phyloP scores from a whole-genome alignment of 1,140 invertebrate genomes.

The Eriosoma lanigerum region DNA sequence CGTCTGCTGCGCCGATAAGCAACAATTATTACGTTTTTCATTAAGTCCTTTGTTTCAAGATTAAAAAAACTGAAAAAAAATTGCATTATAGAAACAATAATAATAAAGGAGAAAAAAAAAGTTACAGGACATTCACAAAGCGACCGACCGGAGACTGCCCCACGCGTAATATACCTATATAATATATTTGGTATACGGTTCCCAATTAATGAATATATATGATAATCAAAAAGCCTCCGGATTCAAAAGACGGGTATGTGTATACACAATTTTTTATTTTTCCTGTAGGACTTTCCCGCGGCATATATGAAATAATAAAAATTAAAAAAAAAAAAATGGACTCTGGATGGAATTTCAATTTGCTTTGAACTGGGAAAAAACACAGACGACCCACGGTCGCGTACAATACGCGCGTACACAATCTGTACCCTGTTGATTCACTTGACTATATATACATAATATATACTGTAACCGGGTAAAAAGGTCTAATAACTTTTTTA shows the following conservation, averaged over 20 bases:
- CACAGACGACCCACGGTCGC: neutral
- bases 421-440: neutral
- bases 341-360: slow-evolving; percentile 38
- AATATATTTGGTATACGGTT: slow-evolving; percentile 25
- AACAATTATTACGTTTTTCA: slow-evolving; percentile 44
- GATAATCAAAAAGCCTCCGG: slow-evolving; percentile 39
- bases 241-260: slow-evolving; percentile 20
- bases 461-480: slow-evolving; percentile 9
- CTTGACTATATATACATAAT: neutral
- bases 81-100: neutral
- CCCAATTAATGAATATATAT: slow-evolving; percentile 40
- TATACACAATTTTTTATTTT: slow-evolving; percentile 16
- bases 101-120: slow-evolving; percentile 27
- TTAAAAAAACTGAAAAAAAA: slow-evolving; percentile 3
- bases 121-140: slow-evolving; percentile 35
- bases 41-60: slow-evolving; percentile 41
- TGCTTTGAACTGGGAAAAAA: slow-evolving; percentile 44
- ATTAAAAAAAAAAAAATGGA: neutral
- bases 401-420: neutral
- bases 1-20: slow-evolving; percentile 12
- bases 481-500: slow-evolving; percentile 51
- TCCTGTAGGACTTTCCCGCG: neutral
- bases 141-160: neutral
- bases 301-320: neutral
- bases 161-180: neutral